Conservation (phyloP, 2,888 invertebrate species). For the Leuctra nigra region DNA sequence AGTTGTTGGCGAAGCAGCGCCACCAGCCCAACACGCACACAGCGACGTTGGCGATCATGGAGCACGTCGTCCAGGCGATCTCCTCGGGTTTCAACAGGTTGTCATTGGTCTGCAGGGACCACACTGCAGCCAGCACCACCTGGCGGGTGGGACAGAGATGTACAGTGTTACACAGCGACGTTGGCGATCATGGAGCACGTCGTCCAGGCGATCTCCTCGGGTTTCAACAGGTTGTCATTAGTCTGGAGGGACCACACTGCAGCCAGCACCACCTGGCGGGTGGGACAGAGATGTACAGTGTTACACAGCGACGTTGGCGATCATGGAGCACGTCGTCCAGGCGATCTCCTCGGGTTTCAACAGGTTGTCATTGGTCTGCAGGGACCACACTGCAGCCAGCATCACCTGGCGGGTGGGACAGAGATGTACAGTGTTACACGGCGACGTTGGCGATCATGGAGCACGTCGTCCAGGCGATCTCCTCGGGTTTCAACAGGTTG, state of each 20-base stretch:
- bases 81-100: slow-evolving; percentile 41
- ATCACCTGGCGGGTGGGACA: background rate
- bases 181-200: slow-evolving; percentile 71
- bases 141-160: background rate
- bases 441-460: slow-evolving; percentile 72
- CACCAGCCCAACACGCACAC: slow-evolving; percentile 80
- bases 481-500: slow-evolving; percentile 39
- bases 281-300: too few relatives aligned
- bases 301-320: slow-evolving; percentile 73
- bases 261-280: background rate
- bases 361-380: slow-evolving; percentile 19
- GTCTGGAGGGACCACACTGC: too few relatives aligned
- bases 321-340: slow-evolving; percentile 70
- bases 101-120: slow-evolving; percentile 31
- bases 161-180: slow-evolving; percentile 68
- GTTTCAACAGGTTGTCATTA: slow-evolving; percentile 28
- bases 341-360: slow-evolving; percentile 50
- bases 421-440: too few relatives aligned
- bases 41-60: slow-evolving; percentile 68
- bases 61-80: slow-evolving; percentile 69
- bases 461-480: slow-evolving; percentile 67
- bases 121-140: slow-evolving; percentile 30
- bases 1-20: slow-evolving; percentile 88
- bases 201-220: slow-evolving; percentile 66
- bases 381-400: slow-evolving; percentile 34